Conservation (phyloP, 2,113 vertebrate species). For the cattle (Bos taurus) region ARS-UCD2.0 NC_037336.1:86014001-86014500, state of each 20-base stretch:
- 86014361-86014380: no score
- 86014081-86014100: background rate
- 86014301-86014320: background rate
- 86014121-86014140: background rate
- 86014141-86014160: background rate
- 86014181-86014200: background rate
- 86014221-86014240: fast-evolving
- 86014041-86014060: background rate
- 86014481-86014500: no score
- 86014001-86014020: background rate
- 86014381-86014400: no score
- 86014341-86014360: no score
- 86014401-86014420: no score
- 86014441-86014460: no score
- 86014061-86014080: background rate
- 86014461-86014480: no score
- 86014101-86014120: conserved; percentile 1
- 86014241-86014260: no score
- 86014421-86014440: no score
- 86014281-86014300: background rate
- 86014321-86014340: background rate
- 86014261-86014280: background rate
- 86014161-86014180: background rate
- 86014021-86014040: background rate
- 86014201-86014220: background rate